These are phyloP conservation scores for Pterocles burchelli DNA, from an alignment of 2,113 vertebrate species.

Conservation along the genomic window DNA sequence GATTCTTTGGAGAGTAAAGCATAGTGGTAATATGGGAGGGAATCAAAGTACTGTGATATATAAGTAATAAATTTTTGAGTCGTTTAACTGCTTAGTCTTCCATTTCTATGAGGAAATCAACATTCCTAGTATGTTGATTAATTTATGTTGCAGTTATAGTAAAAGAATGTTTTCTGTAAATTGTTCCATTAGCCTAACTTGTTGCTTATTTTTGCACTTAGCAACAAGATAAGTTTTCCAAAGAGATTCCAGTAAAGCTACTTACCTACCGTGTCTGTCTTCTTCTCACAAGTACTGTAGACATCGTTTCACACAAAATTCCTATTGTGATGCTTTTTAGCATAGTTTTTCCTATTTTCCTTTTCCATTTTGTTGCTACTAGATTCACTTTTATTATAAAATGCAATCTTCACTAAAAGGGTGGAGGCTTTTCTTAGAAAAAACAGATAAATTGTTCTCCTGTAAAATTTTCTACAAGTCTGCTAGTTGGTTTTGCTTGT, in stretches of 20 bases:
- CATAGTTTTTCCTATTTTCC: not conserved
- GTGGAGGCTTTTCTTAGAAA: accelerated
- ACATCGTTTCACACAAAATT: not conserved
- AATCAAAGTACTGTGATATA: not conserved
- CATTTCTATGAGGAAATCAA: not conserved
- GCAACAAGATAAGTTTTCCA: not conserved
- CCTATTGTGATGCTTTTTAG: not conserved
- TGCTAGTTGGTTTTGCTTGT: not conserved
- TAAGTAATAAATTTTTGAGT: not conserved
- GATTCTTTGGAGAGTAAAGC: not conserved
- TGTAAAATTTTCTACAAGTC: not conserved
- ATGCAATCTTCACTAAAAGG: not conserved
- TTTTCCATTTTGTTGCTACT: not conserved
- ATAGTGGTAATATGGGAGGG: not conserved
- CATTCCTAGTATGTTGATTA: not conserved
- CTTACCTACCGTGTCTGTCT: not conserved
- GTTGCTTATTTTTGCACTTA: not conserved
- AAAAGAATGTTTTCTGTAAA: not conserved
- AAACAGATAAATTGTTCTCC: not conserved
- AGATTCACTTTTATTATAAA: not conserved
- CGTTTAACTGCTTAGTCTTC: not conserved
- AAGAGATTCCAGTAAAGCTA: not conserved
- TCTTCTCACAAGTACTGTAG: not conserved
- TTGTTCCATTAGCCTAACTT: not conserved
- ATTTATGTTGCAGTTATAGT: not conserved